These are phyloP conservation scores for Anoplopoma fimbria DNA, from an alignment of 2,113 vertebrate species.

Conservation along the genomic window DNA sequence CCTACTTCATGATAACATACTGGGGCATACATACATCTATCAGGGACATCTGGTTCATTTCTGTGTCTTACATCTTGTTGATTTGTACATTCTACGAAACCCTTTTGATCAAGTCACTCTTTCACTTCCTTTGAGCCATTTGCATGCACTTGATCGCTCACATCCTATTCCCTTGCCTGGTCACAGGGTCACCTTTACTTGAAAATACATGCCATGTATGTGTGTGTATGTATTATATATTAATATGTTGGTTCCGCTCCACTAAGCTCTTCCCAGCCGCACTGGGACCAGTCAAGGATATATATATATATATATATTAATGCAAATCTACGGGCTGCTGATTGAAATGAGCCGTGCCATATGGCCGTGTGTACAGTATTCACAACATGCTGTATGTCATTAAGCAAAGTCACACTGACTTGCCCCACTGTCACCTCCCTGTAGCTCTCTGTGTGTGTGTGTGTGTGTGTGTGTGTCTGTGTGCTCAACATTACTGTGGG, in stretches of 20 bases:
- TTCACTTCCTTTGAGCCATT: background rate
- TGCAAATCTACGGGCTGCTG: conserved; percentile 65
- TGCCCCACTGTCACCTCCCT: conserved; percentile 51
- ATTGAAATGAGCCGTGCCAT: conserved; percentile 61
- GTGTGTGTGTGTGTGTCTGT: conserved; percentile 5
- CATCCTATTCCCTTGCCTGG: background rate
- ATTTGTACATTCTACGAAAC: background rate
- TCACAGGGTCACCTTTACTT: conserved; percentile 42
- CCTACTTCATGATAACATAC: no score
- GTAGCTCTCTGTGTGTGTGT: conserved; percentile 2
- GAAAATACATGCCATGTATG: conserved; percentile 12
- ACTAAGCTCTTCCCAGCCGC: conserved; percentile 51
- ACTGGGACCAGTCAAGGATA: conserved; percentile 58
- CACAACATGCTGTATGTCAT: conserved; percentile 63
- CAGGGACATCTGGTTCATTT: background rate
- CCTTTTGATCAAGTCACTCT: background rate
- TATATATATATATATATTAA: conserved; percentile 67
- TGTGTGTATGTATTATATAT: conserved; percentile 29
- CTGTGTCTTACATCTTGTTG: background rate
- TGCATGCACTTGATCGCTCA: background rate
- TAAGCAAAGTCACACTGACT: conserved; percentile 69
- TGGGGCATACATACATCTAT: background rate
- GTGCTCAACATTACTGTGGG: conserved; percentile 20
- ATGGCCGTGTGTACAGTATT: conserved; percentile 44
- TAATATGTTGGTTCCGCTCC: conserved; percentile 54